Conservation (phyloP, 1,140 invertebrate species). For the Lepidostoma basale region DNA sequence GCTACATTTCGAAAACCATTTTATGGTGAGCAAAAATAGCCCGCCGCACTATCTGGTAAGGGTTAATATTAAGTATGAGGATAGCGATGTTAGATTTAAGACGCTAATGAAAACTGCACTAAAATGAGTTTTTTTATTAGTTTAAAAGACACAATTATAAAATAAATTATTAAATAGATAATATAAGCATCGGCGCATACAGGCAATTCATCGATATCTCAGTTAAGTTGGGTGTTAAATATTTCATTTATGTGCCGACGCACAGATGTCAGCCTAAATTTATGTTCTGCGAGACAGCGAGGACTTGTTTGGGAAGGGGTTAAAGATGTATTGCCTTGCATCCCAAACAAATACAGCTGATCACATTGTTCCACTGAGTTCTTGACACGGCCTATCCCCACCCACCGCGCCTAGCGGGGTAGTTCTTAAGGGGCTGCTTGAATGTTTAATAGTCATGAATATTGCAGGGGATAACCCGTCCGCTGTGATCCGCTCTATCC, state of each 20-base stretch:
- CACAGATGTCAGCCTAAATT: slow-evolving; percentile 44
- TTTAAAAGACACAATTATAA: too few relatives aligned
- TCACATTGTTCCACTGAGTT: slow-evolving; percentile 12
- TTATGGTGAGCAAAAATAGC: too few relatives aligned
- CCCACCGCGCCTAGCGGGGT: not conserved
- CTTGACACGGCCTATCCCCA: slow-evolving; percentile 14
- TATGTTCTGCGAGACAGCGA: slow-evolving; percentile 36
- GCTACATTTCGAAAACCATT: too few relatives aligned
- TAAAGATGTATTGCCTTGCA: slow-evolving; percentile 25
- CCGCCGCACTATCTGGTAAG: too few relatives aligned
- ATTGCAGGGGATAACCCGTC: not conserved
- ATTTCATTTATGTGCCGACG: slow-evolving; percentile 47
- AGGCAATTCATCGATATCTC: slow-evolving; percentile 23
- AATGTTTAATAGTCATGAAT: slow-evolving; percentile 19
- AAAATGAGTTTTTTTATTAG: too few relatives aligned
- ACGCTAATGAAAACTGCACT: too few relatives aligned
- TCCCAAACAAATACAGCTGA: not conserved
- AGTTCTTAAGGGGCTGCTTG: slow-evolving; percentile 6
- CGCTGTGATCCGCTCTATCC: not conserved
- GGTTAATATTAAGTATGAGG: too few relatives aligned
- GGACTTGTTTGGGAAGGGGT: slow-evolving; percentile 25
- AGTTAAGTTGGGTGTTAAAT: slow-evolving; percentile 42
- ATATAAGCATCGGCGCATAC: slow-evolving; percentile 30
- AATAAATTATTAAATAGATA: too few relatives aligned
- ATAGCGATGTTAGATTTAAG: too few relatives aligned